Evolutionary conservation across 2,888 invertebrate genomes (phyloP), one percentile per base, ranked within the genome.

Genomic region (Agriotes lineatus): DNA sequence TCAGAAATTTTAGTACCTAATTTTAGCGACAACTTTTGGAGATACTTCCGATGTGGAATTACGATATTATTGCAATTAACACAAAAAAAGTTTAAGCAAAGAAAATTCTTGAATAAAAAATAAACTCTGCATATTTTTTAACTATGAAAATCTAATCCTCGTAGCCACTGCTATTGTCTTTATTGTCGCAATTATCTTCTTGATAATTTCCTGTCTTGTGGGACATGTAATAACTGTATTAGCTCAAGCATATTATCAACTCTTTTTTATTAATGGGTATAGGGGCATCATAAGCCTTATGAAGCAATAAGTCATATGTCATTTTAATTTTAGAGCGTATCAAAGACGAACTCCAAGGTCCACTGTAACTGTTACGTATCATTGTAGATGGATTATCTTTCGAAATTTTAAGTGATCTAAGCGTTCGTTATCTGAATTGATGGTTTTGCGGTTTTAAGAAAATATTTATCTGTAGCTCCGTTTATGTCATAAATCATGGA

Each of bases 171-270:
- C 35, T 45, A 12, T 45, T 45, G 16, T 45, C 45, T 20, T 45
- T 12, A 45, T 12, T n/a, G n/a, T 20, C 45, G 10, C 2, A 19
- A 45, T 9, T 45, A 39, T 37, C 37, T 37, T 57, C n/a, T 39
- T 57, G n/a, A 44, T 39, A 39, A 37, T 39, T 57, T 57, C 19
- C 18, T 57, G 39, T 57, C 39, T 16, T 39, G 16, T 6, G 57
- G 57, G 14, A 14, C 7, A 39, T 57, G 57, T 37, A 57, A 57
- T 12, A 57, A 57, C 33, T 57, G 16, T 20, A 57, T 12, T 4
- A 57, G 39, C 14, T 57, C 20, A 5, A 19, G 12, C 39, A 57
- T 3, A 37, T 57, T 57, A 39, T 35, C 57, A 10, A 19, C 7
- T 25, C 7, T 7, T n/a, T n/a, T n/a, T n/a, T n/a, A n/a, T n/a